Evolutionary conservation across 2,113 vertebrate species (phyloP), one percentile per base, ranked within the genome.

Genomic region (Plectropomus leopardus): DNA sequence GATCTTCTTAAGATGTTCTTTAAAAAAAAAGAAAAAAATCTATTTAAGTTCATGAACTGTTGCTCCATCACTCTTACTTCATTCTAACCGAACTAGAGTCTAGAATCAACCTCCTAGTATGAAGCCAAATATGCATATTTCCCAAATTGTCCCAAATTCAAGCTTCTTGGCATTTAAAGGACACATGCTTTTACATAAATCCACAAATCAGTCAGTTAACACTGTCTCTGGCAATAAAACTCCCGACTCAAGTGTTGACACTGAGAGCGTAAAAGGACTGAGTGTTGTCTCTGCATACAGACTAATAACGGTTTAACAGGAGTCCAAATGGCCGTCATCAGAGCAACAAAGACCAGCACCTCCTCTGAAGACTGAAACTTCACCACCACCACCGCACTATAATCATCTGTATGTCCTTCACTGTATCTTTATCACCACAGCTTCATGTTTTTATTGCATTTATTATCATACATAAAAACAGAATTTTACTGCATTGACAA

Each of bases 341-440:
- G 47, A 61, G 47, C 64, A 36, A 44, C 73, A 30, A 17, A 53
- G 24, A 53, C 34, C 0, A 69, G 55, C 32, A 3, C 5, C 53
- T 36, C 16, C 44, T 48, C 28, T 9, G 36, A 47, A 50, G 45
- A 16, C 4, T 1, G 23, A 28, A 32, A 8, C 30, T 14, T 15
- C 64, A 9, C 67, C 60, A 23, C 3, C 34, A 1, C 42, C 57
- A 0, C 54, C 24, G 0, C 65, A 5, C 58, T 23, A 1, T 42
- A 40, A 79, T 72, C 59, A 42, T 66, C 60, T 15, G 13, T 17
- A 48, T 13, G 77, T 58, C 77, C 77, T 80, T 66, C 77, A 4
- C 28, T 15, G 68, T 19, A 0, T 57, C 77, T 68, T 80, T 72
- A 66, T 72, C 57, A 19, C 69, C 53, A 8, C 69, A 4, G 54